These are phyloP conservation scores for Sebastes kiyomatsui DNA, from an alignment of 2,797 vertebrate species.

Conservation along the genomic window DNA sequence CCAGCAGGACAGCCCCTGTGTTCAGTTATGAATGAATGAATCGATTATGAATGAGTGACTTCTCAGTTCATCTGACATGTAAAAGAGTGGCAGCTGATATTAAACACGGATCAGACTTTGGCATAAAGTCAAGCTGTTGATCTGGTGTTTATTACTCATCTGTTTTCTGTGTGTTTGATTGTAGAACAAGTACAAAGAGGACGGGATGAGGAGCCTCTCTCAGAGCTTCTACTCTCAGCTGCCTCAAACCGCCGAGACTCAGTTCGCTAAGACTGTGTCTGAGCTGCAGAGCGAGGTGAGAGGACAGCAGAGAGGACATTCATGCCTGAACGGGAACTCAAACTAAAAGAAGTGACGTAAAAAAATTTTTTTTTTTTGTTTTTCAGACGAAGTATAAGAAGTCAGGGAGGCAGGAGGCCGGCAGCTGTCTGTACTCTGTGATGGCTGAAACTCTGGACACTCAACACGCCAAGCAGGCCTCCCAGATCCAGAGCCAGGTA, in stretches of 20 bases:
- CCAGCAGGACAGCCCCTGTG: neutral
- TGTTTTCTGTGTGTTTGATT: neutral
- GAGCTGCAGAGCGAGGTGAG: conserved; percentile 73
- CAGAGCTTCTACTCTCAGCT: conserved; percentile 88
- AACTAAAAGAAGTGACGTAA: neutral
- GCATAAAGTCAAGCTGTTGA: neutral
- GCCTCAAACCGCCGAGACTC: conserved; percentile 87
- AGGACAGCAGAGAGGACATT: neutral
- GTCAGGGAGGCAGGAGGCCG: conserved; percentile 76
- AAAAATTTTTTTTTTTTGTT: neutral
- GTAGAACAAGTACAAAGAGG: conserved; percentile 89
- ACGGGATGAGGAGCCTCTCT: conserved; percentile 77
- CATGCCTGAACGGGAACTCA: neutral
- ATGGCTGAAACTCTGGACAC: conserved; percentile 91
- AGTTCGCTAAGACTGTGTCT: conserved; percentile 30
- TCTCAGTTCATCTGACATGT: neutral
- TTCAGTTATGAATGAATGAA: neutral
- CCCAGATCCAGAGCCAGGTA: conserved; percentile 91
- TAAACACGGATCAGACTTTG: neutral
- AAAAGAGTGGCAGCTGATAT: neutral
- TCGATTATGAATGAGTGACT: neutral
- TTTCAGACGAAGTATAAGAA: conserved; percentile 87
- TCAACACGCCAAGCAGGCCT: conserved; percentile 86
- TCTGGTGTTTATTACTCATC: neutral
- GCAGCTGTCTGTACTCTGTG: conserved; percentile 85